phyloP scores from a whole-genome alignment of 2,888 invertebrate genomes.

The Acleris cristana region DNA sequence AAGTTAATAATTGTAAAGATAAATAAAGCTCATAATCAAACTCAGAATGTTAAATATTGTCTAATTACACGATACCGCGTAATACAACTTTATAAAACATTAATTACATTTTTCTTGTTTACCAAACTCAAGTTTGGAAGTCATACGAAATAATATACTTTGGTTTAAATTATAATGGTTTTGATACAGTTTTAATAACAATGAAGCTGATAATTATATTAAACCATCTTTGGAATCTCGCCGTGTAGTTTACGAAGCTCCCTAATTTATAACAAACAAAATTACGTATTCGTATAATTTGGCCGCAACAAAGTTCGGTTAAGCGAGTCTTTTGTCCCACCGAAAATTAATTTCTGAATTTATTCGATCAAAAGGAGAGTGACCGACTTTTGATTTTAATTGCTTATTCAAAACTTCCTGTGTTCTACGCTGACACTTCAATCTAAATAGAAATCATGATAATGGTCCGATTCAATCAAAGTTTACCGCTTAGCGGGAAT shows the following conservation, averaged over 20 bases:
- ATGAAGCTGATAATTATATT: slow-evolving; percentile 12
- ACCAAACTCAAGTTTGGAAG: neutral
- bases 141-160: neutral
- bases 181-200: slow-evolving; percentile 1
- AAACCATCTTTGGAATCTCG: slow-evolving; percentile 2
- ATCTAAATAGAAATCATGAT: slow-evolving; percentile 45
- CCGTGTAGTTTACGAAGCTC: slow-evolving; percentile 39
- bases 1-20: neutral
- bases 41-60: too few relatives aligned
- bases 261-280: slow-evolving; percentile 54
- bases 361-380: slow-evolving; percentile 55
- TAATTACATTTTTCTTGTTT: neutral
- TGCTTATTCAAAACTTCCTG: slow-evolving; percentile 52
- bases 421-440: slow-evolving; percentile 41
- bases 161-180: neutral
- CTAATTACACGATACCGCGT: neutral
- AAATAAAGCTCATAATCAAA: too few relatives aligned
- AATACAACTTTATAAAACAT: neutral
- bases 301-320: slow-evolving; percentile 49
- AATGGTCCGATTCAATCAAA: slow-evolving; percentile 44
- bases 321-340: slow-evolving; percentile 46
- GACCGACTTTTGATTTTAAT: slow-evolving; percentile 52
- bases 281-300: slow-evolving; percentile 55
- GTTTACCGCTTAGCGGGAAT: slow-evolving; percentile 39
- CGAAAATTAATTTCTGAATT: slow-evolving; percentile 58